phyloP scores from a whole-genome alignment of 92 coral and sea anemone species.

The Porites divaricata region DNA sequence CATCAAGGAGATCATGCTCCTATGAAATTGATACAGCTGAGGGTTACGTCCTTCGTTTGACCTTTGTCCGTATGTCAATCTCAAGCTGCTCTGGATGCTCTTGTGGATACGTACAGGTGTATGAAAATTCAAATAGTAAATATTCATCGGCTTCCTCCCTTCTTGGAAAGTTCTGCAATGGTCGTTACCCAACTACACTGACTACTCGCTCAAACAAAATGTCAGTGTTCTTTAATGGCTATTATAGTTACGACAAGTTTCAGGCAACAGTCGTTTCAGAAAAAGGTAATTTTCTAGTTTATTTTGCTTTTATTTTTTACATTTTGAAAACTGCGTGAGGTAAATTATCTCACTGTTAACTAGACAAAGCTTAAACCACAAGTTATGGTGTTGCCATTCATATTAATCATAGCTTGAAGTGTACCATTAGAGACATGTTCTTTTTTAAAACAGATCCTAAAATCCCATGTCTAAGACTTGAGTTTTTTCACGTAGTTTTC shows the following conservation, averaged over 20 bases:
- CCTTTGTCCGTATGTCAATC: background rate
- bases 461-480: too few relatives aligned
- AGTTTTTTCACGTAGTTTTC: too few relatives aligned
- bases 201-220: background rate
- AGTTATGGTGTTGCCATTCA: too few relatives aligned
- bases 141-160: background rate
- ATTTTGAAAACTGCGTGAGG: too few relatives aligned
- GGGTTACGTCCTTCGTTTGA: background rate
- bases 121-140: background rate
- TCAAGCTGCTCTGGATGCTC: background rate
- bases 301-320: too few relatives aligned
- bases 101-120: background rate
- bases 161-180: background rate
- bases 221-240: background rate
- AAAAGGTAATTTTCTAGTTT: background rate
- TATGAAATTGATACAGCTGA: background rate
- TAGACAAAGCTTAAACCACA: too few relatives aligned
- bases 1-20: background rate
- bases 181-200: background rate
- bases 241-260: background rate
- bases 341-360: too few relatives aligned
- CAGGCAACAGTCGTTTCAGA: background rate
- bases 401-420: too few relatives aligned
- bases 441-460: too few relatives aligned
- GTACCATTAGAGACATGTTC: too few relatives aligned